These are phyloP conservation scores for Euura saliciscinereae DNA, from an alignment of 1,140 invertebrate species.

Conservation along the genomic window DNA sequence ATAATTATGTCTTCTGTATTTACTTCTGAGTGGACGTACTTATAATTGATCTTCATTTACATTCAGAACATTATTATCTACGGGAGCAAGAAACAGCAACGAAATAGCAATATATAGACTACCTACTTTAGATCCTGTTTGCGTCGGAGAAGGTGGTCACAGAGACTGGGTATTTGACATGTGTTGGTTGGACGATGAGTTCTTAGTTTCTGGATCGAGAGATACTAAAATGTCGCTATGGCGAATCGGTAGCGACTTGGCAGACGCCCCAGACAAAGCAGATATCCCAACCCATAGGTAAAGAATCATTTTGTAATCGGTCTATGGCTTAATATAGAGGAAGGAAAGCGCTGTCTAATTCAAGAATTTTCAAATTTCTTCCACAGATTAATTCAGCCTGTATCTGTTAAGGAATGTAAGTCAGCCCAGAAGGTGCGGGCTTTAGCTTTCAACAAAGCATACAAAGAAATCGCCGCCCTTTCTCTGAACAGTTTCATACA, in stretches of 20 bases:
- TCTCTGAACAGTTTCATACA: slow-evolving; percentile 92
- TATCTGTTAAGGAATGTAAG: slow-evolving; percentile 78
- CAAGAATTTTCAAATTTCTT: slow-evolving; percentile 29
- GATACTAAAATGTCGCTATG: slow-evolving; percentile 86
- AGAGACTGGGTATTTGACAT: slow-evolving; percentile 95
- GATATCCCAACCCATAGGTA: slow-evolving; percentile 57
- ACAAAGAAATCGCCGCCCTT: slow-evolving; percentile 88
- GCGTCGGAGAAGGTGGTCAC: slow-evolving; percentile 91
- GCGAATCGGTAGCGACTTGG: slow-evolving; percentile 69
- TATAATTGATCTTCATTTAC: slow-evolving; percentile 12
- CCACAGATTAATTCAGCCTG: slow-evolving; percentile 67
- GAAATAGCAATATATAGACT: slow-evolving; percentile 92
- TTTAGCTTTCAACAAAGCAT: slow-evolving; percentile 83
- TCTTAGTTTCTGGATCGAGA: slow-evolving; percentile 90
- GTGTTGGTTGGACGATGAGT: slow-evolving; percentile 96
- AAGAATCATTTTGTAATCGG: not conserved
- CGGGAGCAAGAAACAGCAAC: slow-evolving; percentile 89
- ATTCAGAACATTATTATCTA: slow-evolving; percentile 81
- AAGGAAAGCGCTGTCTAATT: slow-evolving; percentile 18
- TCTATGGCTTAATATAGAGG: not conserved
- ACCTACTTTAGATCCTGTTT: slow-evolving; percentile 92
- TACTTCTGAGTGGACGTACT: not conserved
- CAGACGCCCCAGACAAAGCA: slow-evolving; percentile 62
- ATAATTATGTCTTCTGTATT: too few relatives aligned
- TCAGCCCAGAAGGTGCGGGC: slow-evolving; percentile 84